A percentile compares a stretch with the other conserved stretches of the same genome.
These are phyloP conservation scores for Hydrozoanthus gracilis DNA, from an alignment of 92 coral and sea anemone genomes.

Conservation along the genomic window DNA sequence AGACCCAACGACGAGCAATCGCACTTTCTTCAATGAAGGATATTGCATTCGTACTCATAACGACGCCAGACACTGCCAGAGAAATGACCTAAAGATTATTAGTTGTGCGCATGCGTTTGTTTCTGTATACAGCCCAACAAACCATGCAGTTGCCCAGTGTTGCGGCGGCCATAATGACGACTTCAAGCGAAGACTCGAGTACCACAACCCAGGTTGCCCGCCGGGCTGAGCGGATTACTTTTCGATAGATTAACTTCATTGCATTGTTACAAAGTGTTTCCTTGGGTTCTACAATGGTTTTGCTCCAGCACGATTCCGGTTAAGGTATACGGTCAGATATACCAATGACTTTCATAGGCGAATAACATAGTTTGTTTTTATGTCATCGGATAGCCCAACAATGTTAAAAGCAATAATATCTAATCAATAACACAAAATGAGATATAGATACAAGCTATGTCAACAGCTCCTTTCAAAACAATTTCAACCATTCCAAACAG, in stretches of 20 bases:
- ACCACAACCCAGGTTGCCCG: neutral
- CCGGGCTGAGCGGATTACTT: too few relatives aligned
- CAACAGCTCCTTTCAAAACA: too few relatives aligned
- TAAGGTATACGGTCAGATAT: too few relatives aligned
- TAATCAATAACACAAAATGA: too few relatives aligned
- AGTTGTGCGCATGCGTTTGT: constrained; percentile 5
- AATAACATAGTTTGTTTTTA: too few relatives aligned
- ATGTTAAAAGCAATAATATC: too few relatives aligned
- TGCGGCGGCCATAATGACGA: neutral
- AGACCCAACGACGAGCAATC: constrained; percentile 26
- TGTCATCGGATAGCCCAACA: too few relatives aligned
- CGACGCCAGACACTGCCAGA: neutral
- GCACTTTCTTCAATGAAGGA: neutral
- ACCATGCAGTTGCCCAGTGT: constrained; percentile 6
- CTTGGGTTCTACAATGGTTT: too few relatives aligned
- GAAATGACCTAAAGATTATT: neutral
- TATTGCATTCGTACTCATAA: neutral
- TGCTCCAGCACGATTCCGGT: too few relatives aligned
- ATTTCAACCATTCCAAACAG: too few relatives aligned
- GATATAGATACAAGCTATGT: too few relatives aligned
- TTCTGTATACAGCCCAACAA: constrained; percentile 10
- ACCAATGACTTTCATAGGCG: too few relatives aligned
- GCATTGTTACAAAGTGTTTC: neutral
- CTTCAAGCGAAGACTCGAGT: neutral
- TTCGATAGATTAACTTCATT: neutral